Base-by-base conservation (phyloP, 2,113 vertebrate genomes). In the Montifringilla adamsi region DNA sequence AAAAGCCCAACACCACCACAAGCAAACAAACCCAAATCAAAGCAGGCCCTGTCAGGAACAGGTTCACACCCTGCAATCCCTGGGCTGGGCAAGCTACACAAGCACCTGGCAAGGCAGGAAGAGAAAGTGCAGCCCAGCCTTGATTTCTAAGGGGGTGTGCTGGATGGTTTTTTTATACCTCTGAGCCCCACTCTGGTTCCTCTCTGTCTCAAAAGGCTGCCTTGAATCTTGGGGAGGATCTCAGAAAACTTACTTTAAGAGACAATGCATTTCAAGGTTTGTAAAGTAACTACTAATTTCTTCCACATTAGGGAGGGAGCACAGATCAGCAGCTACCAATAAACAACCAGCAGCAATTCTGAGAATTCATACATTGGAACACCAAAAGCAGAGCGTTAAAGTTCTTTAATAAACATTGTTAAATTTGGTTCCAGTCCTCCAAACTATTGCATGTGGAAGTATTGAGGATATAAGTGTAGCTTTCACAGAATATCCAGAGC, bases 381-480 rank as follows among this genome's bases (percentile, higher is more conserved):
- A 27, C 3, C 14, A 33, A 63, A 39, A 22, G 17, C 27, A 39
- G 22, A 33, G 33, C 2, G 11, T 3, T 33, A 12, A 74, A 55
- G 5, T 2, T 10, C 35, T 62, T 26, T 12, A 60, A 41, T 13
- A 76, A 69, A 77, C 7, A 31, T 2, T 7, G 7, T n/a, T 66
- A 46, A 13, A n/a, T n/a, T n/a, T n/a, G 6, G 6, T 6, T 6
- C 5, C 41, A 4, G 19, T 26, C 50, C 43, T 84, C 39, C 64
- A 50, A 37, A 47, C 14, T 18, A 64, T 31, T 43, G 28, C 23
- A 35, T 0, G 0, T 4, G 12, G 5, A 50, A 52, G 1, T 3
- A 19, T 0, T 30, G 58, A 75, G 16, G 23, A 35, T 15, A 11
- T 7, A 78, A 31, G 21, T 60, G 67, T 15, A 27, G 44, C 21